A percentile compares a stretch with the other conserved stretches of the same genome.
phyloP scores from a whole-genome alignment of 1,140 invertebrate species.

The Uloborus diversus region DNA sequence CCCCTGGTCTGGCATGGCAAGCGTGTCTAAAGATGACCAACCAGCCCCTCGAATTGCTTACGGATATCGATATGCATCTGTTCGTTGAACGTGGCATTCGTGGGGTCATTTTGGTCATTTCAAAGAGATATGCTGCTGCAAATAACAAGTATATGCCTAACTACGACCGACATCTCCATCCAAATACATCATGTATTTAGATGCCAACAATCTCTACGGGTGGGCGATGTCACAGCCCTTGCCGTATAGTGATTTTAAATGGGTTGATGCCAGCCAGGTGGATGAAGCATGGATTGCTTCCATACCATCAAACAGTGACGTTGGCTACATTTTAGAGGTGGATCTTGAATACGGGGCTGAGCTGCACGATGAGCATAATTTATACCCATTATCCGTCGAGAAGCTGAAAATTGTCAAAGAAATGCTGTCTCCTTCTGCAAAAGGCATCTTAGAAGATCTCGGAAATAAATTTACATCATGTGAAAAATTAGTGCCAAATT shows the following conservation, averaged over 20 bases:
- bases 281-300: too few relatives aligned
- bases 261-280: too few relatives aligned
- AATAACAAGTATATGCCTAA: neutral
- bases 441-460: neutral
- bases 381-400: neutral
- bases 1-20: neutral
- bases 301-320: too few relatives aligned
- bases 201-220: too few relatives aligned
- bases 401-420: neutral
- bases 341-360: neutral
- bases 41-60: neutral
- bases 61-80: neutral
- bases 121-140: neutral
- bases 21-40: neutral
- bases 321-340: neutral
- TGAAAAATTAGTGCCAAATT: slow-evolving; percentile 33
- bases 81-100: neutral
- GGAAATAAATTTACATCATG: neutral
- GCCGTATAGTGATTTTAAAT: too few relatives aligned
- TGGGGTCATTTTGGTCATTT: too few relatives aligned
- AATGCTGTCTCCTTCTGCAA: neutral
- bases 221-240: too few relatives aligned
- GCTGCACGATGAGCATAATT: neutral
- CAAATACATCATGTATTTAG: neutral
- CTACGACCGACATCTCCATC: neutral